Evolutionary conservation across 1,140 invertebrate species (phyloP).

Genomic region (Drosophila pectinifera): DNA sequence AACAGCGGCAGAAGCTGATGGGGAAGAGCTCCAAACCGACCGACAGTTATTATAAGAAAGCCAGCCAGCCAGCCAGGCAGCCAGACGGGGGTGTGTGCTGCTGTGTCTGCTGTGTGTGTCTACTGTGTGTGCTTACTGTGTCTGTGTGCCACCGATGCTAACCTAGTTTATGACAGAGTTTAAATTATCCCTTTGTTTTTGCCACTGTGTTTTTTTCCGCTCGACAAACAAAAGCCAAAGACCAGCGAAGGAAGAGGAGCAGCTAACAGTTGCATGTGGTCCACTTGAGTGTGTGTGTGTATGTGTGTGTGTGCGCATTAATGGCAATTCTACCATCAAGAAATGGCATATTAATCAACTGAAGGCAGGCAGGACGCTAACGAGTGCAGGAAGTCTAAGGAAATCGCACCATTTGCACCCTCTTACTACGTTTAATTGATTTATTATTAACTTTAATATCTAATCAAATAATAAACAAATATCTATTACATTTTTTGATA

Average conservation of each 20-base stretch:
- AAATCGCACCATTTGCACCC: slow-evolving; percentile 4
- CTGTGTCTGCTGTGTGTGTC: slow-evolving; percentile 7
- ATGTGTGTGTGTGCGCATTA: slow-evolving; percentile 54
- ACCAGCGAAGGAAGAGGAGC: slow-evolving; percentile 14
- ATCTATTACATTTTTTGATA: no score
- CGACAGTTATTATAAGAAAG: slow-evolving; percentile 79
- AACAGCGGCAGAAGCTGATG: slow-evolving; percentile 68
- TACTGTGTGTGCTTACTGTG: slow-evolving; percentile 15
- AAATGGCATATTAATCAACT: slow-evolving; percentile 81
- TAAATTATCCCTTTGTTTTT: slow-evolving; percentile 83
- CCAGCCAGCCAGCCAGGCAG: slow-evolving; percentile 36
- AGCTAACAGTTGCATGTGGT: slow-evolving; percentile 10
- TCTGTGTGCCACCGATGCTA: slow-evolving; percentile 62
- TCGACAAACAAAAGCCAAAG: slow-evolving; percentile 63
- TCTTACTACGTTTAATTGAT: neutral
- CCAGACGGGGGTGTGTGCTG: slow-evolving; percentile 23
- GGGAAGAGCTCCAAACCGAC: slow-evolving; percentile 78
- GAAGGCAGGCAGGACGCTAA: slow-evolving; percentile 35
- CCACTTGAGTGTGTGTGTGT: neutral
- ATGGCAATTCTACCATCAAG: slow-evolving; percentile 67
- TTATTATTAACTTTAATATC: no score
- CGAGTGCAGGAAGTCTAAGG: neutral
- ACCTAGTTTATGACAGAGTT: slow-evolving; percentile 82
- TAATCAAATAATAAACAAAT: no score
- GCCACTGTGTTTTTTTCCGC: slow-evolving; percentile 70